Percentiles rank a stretch among this genome's conserved stretches.
Conservation (phyloP, 2,797 vertebrate species). For the Echiichthys vipera region DNA sequence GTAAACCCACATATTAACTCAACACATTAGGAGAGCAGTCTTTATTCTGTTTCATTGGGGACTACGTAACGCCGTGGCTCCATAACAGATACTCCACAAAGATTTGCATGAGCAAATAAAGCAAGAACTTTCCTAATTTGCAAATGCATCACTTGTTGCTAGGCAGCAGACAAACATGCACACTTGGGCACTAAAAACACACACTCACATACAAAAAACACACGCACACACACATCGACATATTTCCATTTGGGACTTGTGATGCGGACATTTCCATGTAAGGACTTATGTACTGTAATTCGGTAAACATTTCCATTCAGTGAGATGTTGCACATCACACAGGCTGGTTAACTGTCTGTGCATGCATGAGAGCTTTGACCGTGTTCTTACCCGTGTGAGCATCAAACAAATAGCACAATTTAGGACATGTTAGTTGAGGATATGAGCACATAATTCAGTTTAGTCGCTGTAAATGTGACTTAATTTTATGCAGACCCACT, state of each 20-base stretch:
- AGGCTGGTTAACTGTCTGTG: conserved; percentile 24
- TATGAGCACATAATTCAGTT: conserved; percentile 40
- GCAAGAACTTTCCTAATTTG: conserved; percentile 68
- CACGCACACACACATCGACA: conserved; percentile 43
- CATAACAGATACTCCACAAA: conserved; percentile 54
- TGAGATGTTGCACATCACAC: conserved; percentile 60
- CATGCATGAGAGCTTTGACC: conserved; percentile 37
- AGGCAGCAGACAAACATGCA: conserved; percentile 73
- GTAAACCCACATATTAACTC: conserved; percentile 14
- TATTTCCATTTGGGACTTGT: conserved; percentile 72
- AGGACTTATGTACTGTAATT: conserved; percentile 76
- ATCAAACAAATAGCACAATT: conserved; percentile 7
- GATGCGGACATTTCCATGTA: conserved; percentile 76
- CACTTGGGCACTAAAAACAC: conserved; percentile 29
- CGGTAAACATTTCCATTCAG: conserved; percentile 80
- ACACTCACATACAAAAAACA: conserved; percentile 16
- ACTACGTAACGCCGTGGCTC: conserved; percentile 50
- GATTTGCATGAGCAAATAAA: conserved; percentile 71
- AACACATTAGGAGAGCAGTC: conserved; percentile 24
- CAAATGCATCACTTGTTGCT: conserved; percentile 74
- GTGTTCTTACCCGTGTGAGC: conserved; percentile 8
- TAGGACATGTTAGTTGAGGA: conserved; percentile 18
- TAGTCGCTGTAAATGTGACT: conserved; percentile 25
- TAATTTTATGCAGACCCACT: conserved; percentile 20
- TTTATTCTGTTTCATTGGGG: conserved; percentile 46